These are phyloP conservation scores for Palythoa grandiflora DNA, from an alignment of 92 coral and sea anemone genomes.

Conservation along the genomic window DNA sequence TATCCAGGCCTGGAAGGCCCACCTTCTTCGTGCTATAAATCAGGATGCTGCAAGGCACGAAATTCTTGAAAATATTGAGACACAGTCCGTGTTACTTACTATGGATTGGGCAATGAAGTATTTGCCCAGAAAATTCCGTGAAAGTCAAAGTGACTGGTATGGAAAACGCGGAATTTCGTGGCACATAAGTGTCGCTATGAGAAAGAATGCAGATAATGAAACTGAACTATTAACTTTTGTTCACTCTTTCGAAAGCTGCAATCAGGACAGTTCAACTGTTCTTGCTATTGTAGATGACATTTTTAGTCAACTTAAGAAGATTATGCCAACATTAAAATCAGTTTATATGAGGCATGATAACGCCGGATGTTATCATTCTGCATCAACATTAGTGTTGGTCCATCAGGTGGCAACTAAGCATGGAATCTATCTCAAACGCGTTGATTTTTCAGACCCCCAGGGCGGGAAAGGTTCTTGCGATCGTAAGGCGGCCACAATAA, in stretches of 20 bases:
- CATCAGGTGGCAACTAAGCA: constrained; percentile 35
- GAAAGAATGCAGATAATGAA: constrained; percentile 48
- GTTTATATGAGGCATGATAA: constrained; percentile 34
- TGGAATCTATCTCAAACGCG: constrained; percentile 31
- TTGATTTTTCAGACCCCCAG: constrained; percentile 36
- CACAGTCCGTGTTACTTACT: constrained; percentile 52
- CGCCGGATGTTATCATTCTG: constrained; percentile 35
- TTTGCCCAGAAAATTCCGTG: constrained; percentile 65
- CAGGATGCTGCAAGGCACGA: constrained; percentile 71
- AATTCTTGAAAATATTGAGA: constrained; percentile 44
- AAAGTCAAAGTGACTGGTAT: constrained; percentile 64
- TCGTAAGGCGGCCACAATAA: constrained; percentile 34
- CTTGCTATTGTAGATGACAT: constrained; percentile 71
- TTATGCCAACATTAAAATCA: constrained; percentile 26
- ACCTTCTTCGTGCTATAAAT: constrained; percentile 74
- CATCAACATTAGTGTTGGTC: constrained; percentile 19
- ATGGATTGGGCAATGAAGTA: constrained; percentile 73
- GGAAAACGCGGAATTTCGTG: constrained; percentile 69
- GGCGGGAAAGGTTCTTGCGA: constrained; percentile 38
- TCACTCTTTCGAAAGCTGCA: constrained; percentile 67
- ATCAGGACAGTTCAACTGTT: constrained; percentile 68
- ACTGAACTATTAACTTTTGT: constrained; percentile 62
- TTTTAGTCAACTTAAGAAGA: constrained; percentile 62
- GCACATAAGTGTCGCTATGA: constrained; percentile 66
- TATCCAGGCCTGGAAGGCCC: constrained; percentile 76